A percentile compares a stretch with the other conserved stretches of the same genome.
Conservation (phyloP, 2,888 invertebrate genomes). For the Dysmachus trigonus region DNA sequence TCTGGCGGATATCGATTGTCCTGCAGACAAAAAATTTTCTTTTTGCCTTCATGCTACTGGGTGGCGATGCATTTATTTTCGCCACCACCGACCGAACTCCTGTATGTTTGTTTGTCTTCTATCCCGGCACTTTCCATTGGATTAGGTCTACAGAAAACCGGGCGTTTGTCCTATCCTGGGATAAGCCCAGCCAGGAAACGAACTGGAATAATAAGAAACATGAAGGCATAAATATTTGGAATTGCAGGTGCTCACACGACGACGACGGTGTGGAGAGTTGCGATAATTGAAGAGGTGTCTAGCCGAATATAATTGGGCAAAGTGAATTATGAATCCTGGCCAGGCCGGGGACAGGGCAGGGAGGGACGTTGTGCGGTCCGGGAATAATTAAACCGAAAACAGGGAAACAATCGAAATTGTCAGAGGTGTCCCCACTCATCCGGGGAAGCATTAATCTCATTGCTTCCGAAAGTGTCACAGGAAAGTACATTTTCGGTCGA, state of each 20-base stretch:
- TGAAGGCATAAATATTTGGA: slow-evolving; percentile 37
- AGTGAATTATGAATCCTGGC: slow-evolving; percentile 24
- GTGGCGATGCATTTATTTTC: slow-evolving; percentile 39
- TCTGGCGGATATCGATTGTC: slow-evolving; percentile 41
- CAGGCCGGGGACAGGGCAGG: no score
- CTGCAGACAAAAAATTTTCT: slow-evolving; percentile 40
- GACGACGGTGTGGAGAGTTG: background rate
- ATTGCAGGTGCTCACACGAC: slow-evolving; percentile 38
- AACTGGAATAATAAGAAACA: slow-evolving; percentile 35
- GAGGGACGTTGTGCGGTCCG: background rate
- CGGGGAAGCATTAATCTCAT: slow-evolving; percentile 46
- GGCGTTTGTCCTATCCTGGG: background rate
- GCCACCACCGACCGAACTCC: background rate
- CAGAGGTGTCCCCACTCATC: background rate
- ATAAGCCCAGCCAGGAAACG: background rate
- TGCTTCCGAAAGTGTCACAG: slow-evolving; percentile 48
- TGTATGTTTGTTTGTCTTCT: background rate
- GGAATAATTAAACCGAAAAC: slow-evolving; percentile 21
- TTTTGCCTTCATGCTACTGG: background rate
- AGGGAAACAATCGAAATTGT: background rate
- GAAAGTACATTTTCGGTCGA: slow-evolving; percentile 45
- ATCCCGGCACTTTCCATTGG: slow-evolving; percentile 23
- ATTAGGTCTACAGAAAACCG: slow-evolving; percentile 1
- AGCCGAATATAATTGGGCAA: slow-evolving; percentile 34
- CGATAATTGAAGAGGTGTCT: slow-evolving; percentile 43